Evolutionary conservation across 1,140 invertebrate genomes (phyloP), one percentile per base, ranked within the genome.

Genomic region (Caerostris extrusa): DNA sequence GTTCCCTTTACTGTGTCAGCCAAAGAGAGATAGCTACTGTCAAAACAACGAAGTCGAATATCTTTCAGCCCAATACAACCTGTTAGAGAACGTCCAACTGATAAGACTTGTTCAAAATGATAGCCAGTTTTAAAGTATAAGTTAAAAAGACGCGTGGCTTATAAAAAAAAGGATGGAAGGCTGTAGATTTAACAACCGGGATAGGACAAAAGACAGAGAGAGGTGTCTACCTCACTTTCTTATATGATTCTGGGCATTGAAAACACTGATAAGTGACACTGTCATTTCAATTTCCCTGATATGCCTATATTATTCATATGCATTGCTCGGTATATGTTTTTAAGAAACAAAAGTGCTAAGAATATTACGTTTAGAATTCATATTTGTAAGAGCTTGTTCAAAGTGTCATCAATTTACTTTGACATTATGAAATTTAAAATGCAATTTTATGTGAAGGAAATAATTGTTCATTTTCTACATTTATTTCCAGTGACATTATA

Each of bases 21-120:
- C 56, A 58, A 85, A 85, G 83, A 85, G 57, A 85, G 57, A 85
- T 85, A 60, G 83, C 14, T n/a, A 85, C 83, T 85, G 83, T 85
- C 83, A 85, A 85, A 57, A 60, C 83, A 57, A 14, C 57, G 57
- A 60, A 85, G 56, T 60, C 17, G 56, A n/a, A 57, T 34, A 85
- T 85, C 19, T 85, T 85, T 85, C 83, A 58, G 56, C 56, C 7
- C 7, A 50, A 56, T 85, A 58, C 83, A 58, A 85, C 56, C 56
- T 85, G 82, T 85, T 85, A 58, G 82, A 60, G 57, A 60, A 60
- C 17, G 56, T 85, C 83, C 57, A 58, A 50, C 83, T 58, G 83
- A 85, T 85, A 85, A 85, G 56, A 10, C 19, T 85, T 19, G 57
- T 85, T 85, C 57, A 85, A 85, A 85, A 85, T 85, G 56, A 85